Conservation (phyloP, 2,113 vertebrate species). For the Amphiprion percula region DNA sequence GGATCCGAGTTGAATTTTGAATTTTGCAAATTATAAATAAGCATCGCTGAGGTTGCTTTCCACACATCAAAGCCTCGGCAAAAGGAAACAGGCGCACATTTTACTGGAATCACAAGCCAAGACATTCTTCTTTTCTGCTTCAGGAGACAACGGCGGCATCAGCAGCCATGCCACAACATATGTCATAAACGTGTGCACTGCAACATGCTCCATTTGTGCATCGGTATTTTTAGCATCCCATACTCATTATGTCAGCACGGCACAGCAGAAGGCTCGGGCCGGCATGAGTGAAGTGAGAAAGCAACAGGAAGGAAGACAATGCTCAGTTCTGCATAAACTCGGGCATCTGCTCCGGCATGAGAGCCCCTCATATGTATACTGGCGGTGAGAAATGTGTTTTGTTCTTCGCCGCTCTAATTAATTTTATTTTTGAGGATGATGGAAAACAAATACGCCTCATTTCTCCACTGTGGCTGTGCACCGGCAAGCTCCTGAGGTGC, state of each 20-base stretch:
- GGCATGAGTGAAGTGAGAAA: conserved; percentile 42
- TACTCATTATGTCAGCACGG: conserved; percentile 73
- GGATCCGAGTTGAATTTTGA: background rate
- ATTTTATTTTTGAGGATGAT: conserved; percentile 25
- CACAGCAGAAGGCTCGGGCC: conserved; percentile 46
- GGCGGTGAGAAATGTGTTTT: conserved; percentile 43
- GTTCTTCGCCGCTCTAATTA: conserved; percentile 22
- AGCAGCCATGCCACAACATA: conserved; percentile 39
- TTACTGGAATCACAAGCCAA: background rate
- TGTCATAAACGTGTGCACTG: conserved; percentile 61
- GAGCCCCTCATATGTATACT: background rate
- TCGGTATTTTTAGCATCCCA: conserved; percentile 82
- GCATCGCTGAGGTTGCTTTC: background rate
- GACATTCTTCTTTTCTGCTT: background rate
- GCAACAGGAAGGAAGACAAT: conserved; percentile 48
- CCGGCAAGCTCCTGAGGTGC: background rate
- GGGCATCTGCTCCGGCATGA: conserved; percentile 30
- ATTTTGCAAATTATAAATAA: background rate
- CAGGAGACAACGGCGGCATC: conserved; percentile 24
- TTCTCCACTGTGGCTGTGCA: background rate
- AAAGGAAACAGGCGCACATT: background rate
- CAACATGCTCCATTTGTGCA: conserved; percentile 70
- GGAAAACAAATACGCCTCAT: conserved; percentile 29
- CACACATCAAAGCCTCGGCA: conserved; percentile 9
- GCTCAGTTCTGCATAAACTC: conserved; percentile 21